Evolutionary conservation across 2,888 invertebrate species (phyloP).

Genomic region (Chrysodeixis includens): DNA sequence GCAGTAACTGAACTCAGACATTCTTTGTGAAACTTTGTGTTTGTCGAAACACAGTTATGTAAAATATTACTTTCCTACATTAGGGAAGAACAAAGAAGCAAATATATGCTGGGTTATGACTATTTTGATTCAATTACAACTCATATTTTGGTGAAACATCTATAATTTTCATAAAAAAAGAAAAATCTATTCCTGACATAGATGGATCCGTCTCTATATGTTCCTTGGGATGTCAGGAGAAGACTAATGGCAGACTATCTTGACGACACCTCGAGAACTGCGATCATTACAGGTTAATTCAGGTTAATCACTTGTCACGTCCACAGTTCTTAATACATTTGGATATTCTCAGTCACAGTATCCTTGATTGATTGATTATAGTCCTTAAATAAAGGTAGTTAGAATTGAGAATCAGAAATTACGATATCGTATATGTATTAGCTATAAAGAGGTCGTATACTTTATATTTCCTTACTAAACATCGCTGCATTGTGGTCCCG

Average conservation of each 20-base stretch:
- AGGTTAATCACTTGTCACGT: neutral
- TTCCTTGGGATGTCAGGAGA: neutral
- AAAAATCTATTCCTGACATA: neutral
- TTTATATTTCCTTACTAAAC: constrained; percentile 2
- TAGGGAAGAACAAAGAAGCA: neutral
- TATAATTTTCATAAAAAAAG: neutral
- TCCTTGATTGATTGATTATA: neutral
- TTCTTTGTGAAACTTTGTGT: constrained; percentile 29
- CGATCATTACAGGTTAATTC: neutral
- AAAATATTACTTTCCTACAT: neutral
- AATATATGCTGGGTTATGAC: neutral
- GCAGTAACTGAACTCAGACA: constrained; percentile 30
- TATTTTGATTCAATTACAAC: neutral
- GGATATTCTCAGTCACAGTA: neutral
- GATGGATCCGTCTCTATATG: neutral
- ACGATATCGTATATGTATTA: too few species aligned
- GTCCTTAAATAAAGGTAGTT: neutral
- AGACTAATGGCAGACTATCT: neutral
- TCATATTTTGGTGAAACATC: neutral
- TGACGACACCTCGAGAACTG: neutral
- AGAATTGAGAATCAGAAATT: neutral
- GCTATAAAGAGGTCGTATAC: too few species aligned
- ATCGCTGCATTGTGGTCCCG: neutral
- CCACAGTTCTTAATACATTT: neutral
- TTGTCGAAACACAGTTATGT: constrained; percentile 9